phyloP scores from a whole-genome alignment of 1,140 invertebrate genomes.

The Andricus grossulariae region DNA sequence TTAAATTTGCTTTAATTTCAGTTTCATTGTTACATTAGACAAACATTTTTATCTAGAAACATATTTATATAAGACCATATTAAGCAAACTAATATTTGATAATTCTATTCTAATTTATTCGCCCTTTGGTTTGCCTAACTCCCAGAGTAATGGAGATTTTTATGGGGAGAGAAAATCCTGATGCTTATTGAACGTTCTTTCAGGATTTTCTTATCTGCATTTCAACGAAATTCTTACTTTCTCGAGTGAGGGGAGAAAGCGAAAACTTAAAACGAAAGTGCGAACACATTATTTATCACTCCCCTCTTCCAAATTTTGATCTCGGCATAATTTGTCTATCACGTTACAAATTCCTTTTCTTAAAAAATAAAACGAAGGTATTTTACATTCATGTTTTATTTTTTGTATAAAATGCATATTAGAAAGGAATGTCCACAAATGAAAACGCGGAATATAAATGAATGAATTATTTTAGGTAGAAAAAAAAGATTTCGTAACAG shows the following conservation, averaged over 20 bases:
- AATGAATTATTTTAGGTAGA: too few relatives aligned
- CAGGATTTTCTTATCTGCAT: slow-evolving; percentile 12
- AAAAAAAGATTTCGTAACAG: too few relatives aligned
- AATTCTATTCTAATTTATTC: slow-evolving; percentile 8
- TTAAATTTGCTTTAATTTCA: neutral
- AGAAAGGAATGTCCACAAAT: too few relatives aligned
- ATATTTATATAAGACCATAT: neutral
- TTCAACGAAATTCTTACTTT: neutral
- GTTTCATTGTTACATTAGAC: neutral
- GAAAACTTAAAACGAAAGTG: neutral
- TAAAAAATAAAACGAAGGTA: neutral
- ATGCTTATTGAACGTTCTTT: neutral
- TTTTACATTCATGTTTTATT: neutral
- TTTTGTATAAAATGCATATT: too few relatives aligned
- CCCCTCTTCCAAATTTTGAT: neutral
- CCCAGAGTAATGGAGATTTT: neutral
- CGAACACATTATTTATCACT: slow-evolving; percentile 8
- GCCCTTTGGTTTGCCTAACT: neutral
- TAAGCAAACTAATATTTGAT: neutral
- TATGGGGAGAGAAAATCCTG: neutral
- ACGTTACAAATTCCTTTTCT: neutral
- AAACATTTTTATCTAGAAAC: neutral
- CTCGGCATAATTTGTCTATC: slow-evolving; percentile 2
- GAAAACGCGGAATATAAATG: too few relatives aligned
- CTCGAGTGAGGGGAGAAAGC: neutral